These are phyloP conservation scores for Salvelinus namaycush DNA, from an alignment of 2,113 vertebrate species.

Conservation along the genomic window DNA sequence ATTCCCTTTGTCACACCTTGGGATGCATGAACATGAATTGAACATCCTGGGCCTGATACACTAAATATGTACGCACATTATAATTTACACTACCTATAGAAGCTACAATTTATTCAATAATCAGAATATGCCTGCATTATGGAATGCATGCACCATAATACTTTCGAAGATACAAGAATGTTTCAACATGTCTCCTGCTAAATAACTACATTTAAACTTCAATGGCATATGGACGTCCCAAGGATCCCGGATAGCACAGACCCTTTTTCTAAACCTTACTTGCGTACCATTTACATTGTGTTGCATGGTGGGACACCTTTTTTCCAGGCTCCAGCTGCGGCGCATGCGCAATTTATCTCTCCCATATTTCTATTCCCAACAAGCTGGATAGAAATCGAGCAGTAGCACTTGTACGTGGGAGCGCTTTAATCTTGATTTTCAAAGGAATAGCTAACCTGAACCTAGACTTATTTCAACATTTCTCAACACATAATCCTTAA, in stretches of 20 bases:
- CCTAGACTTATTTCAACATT: constrained; percentile 53
- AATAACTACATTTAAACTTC: too few relatives aligned
- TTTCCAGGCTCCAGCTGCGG: constrained; percentile 1
- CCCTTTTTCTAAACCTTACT: neutral
- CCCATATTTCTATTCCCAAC: constrained; percentile 71
- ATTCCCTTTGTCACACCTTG: neutral
- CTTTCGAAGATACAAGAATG: too few relatives aligned
- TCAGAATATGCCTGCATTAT: too few relatives aligned
- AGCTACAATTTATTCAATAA: too few relatives aligned
- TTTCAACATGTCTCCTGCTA: too few relatives aligned
- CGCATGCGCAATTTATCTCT: neutral
- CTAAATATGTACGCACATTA: too few relatives aligned
- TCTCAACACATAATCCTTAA: neutral
- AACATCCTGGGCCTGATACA: too few relatives aligned
- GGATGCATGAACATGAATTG: neutral
- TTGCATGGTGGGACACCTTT: neutral
- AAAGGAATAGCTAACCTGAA: constrained; percentile 73
- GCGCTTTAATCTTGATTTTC: constrained; percentile 76
- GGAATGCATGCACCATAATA: too few relatives aligned
- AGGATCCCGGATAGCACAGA: too few relatives aligned
- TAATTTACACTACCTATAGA: too few relatives aligned
- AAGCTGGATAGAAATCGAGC: constrained; percentile 60
- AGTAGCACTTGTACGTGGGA: constrained; percentile 74
- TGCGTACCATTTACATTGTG: neutral
- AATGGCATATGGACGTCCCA: too few relatives aligned